A percentile compares a stretch with the other conserved stretches of the same genome.
These are phyloP conservation scores for Cottoperca gobio DNA, from an alignment of 2,797 vertebrate genomes.

Conservation along the genomic window DNA sequence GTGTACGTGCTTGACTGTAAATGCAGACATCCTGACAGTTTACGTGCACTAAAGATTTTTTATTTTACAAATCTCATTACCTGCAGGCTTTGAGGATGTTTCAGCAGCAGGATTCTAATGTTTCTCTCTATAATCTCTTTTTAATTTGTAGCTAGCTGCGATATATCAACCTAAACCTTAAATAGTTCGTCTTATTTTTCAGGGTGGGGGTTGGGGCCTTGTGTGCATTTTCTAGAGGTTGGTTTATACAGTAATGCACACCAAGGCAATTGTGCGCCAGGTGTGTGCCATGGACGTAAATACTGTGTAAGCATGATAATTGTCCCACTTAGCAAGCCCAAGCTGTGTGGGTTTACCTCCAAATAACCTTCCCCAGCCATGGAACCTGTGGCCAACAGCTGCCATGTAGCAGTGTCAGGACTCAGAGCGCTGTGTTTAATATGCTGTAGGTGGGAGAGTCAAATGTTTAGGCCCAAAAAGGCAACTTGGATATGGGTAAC, in stretches of 20 bases:
- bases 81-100: conserved; percentile 47
- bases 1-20: conserved; percentile 28
- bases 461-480: conserved; percentile 13
- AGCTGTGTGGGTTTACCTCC: conserved; percentile 74
- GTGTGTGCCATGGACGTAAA: conserved; percentile 70
- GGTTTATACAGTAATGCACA: conserved; percentile 52
- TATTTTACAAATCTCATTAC: conserved; percentile 46
- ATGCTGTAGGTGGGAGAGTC: conserved; percentile 8
- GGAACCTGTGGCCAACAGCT: conserved; percentile 65
- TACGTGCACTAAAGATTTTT: conserved; percentile 8
- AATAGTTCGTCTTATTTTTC: conserved; percentile 37
- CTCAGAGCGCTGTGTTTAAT: conserved; percentile 31
- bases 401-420: conserved; percentile 51
- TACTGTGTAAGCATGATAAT: conserved; percentile 67
- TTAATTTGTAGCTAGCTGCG: conserved; percentile 48
- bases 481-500: conserved; percentile 14
- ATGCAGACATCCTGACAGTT: conserved; percentile 38
- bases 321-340: conserved; percentile 72
- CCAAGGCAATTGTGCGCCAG: conserved; percentile 58
- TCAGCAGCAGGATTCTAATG: conserved; percentile 21
- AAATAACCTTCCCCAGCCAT: conserved; percentile 68
- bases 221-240: conserved; percentile 35
- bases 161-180: conserved; percentile 55
- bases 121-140: conserved; percentile 50
- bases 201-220: neutral